Base-by-base conservation (phyloP, 2,888 invertebrate species). In the Bombyx huttoni region DNA sequence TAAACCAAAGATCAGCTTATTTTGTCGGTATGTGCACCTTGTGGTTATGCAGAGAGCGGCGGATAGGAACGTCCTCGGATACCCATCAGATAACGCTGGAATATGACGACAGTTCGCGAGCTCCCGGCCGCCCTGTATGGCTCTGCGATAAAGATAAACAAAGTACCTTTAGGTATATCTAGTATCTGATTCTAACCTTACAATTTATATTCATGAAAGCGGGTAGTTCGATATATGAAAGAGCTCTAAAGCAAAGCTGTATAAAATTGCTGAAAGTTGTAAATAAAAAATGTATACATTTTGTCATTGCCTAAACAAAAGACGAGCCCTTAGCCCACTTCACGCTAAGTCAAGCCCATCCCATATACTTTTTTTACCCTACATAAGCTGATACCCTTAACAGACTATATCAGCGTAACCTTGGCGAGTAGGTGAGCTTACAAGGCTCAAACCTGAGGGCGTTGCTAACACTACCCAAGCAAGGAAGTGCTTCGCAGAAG, bases 41-140 rank as follows among this genome's bases (percentile, higher is more conserved):
- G 62, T 58, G 61, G 65, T 64, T 64, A 65, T 61, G 52, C 53
- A 52, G 58, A 67, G 75, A 74, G 76, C 72, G 65, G 55, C 61
- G 62, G 75, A 74, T 77, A 73, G 65, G 56, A 61, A 62, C 58
- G 57, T 62, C 75, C 70, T 70, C 58, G 56, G 68, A 66, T 62
- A 61, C 67, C 74, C 66, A 81, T 82, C 82, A 59, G 84, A 84
- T 84, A 81, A 61, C 70, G 67, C 66, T 72, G 70, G 75, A 75
- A 76, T 79, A 84, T 73, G 81, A 82, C 79, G 81, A 84, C 83
- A 82, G 78, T 81, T 82, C 70, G 73, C 80, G 67, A 70, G 71
- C 76, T 71, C 65, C 74, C 68, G 60, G 61, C 65, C 62, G 58
- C 61, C 53, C 60, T 61, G 56, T 61, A 57, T 58, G 55, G 54